phyloP scores from a whole-genome alignment of 2,888 invertebrate species.

The Plebejus melissa region DNA sequence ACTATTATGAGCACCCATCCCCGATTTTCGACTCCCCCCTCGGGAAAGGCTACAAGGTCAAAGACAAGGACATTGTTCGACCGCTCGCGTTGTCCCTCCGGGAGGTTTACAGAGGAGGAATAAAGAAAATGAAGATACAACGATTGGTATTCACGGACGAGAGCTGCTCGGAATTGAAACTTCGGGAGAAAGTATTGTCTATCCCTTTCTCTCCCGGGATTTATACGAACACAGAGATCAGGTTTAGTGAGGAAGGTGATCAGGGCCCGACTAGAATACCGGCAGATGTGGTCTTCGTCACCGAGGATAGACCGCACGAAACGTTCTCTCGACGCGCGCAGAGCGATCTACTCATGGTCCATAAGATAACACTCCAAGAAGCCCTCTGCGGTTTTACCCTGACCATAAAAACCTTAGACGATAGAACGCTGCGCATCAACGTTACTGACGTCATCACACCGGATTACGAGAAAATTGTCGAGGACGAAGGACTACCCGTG shows the following conservation, averaged over 20 bases:
- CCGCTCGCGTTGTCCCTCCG: conserved; percentile 74
- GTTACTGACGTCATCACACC: conserved; percentile 86
- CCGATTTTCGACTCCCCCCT: conserved; percentile 81
- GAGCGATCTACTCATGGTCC: conserved; percentile 82
- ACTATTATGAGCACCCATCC: conserved; percentile 81
- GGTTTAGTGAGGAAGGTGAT: conserved; percentile 89
- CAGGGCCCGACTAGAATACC: conserved; percentile 85
- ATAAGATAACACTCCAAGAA: conserved; percentile 81
- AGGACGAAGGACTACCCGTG: conserved; percentile 86
- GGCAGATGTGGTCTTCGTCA: conserved; percentile 87
- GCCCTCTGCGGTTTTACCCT: conserved; percentile 85
- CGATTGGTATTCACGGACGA: conserved; percentile 83
- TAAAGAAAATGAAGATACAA: conserved; percentile 91
- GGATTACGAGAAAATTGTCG: conserved; percentile 83
- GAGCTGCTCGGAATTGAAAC: conserved; percentile 79
- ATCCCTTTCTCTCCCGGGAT: conserved; percentile 88
- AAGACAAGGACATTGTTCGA: conserved; percentile 69
- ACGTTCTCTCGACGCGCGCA: conserved; percentile 81
- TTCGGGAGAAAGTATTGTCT: conserved; percentile 85
- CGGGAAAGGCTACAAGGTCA: conserved; percentile 81
- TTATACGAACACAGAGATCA: conserved; percentile 84
- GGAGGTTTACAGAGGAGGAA: conserved; percentile 83
- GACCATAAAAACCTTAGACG: conserved; percentile 84
- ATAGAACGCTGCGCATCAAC: conserved; percentile 82
- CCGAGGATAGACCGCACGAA: conserved; percentile 84